Evolutionary conservation across 2,888 invertebrate species (phyloP), one percentile per base, ranked within the genome.

Genomic region (Drosophila planitibia): DNA sequence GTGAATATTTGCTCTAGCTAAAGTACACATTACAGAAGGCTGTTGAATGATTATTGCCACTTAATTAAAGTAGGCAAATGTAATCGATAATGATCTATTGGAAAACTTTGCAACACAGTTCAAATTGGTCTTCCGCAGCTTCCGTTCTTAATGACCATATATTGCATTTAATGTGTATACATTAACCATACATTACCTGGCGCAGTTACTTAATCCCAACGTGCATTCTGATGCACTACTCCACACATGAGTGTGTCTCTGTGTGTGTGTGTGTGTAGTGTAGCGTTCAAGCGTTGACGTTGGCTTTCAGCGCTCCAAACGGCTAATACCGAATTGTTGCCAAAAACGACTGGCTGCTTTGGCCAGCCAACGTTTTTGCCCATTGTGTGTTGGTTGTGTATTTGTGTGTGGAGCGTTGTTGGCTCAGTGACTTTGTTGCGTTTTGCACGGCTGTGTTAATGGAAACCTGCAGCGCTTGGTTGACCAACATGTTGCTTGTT

Each of bases 381-480:
- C 68, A 78, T 66, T 70, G 67, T 64, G 25, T 70, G 55, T 47
- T 22, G 41, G 54, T 28, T 47, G 52, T n/a, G 63, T 10, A 19
- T 22, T 49, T 58, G 57, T 62, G 41, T 54, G 63, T 47, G 53
- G 61, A 54, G 30, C 32, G 54, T 72, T 70, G 66, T 66, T 81
- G 75, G 69, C 73, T 75, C 63, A 70, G 67, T 82, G 83, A 81
- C 81, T 81, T 83, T 74, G 84, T 67, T 74, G 80, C 78, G 71
- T 59, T 79, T 78, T 71, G 66, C 70, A 66, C 47, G 68, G 82
- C 85, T 79, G 83, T 89, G 90, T 85, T 91, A 91, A 88, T 88
- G 89, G 85, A 85, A 92, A 91, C 87, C 81, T 86, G 90, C 90
- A 89, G 78, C 90, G 91, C 87, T 86, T 89, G 82, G 90, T 91